Percentiles rank a stretch among this genome's conserved stretches.
Evolutionary conservation across 2,113 vertebrate species (phyloP).

Genomic region (Pipa parva): DNA sequence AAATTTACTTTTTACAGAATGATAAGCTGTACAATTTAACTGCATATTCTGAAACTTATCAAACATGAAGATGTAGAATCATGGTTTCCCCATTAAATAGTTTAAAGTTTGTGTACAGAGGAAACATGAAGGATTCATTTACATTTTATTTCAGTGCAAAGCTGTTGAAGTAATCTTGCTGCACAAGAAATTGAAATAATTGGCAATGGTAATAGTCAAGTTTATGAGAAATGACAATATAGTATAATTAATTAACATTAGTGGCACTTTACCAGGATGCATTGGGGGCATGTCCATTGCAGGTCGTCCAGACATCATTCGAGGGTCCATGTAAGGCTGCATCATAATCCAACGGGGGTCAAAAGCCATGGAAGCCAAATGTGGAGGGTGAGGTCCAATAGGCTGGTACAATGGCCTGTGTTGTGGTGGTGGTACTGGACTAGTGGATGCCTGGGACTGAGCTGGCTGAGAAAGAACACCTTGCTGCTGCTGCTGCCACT

Average conservation of each 20-base stretch:
- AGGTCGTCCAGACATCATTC: slow-evolving; percentile 91
- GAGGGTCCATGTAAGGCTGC: slow-evolving; percentile 97
- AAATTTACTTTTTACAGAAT: too few relatives aligned
- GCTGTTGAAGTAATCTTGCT: too few relatives aligned
- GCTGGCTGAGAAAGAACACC: slow-evolving; percentile 72
- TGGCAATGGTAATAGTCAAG: neutral
- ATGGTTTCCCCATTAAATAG: neutral
- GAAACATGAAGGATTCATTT: too few relatives aligned
- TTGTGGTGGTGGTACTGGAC: slow-evolving; percentile 76
- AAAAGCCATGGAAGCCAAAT: slow-evolving; percentile 93
- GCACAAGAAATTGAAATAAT: too few relatives aligned
- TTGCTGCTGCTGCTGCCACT: slow-evolving; percentile 80
- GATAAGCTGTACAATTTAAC: too few relatives aligned
- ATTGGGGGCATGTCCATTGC: slow-evolving; percentile 86
- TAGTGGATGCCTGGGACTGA: slow-evolving; percentile 77
- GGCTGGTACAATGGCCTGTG: slow-evolving; percentile 91
- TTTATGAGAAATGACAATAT: neutral
- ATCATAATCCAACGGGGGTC: slow-evolving; percentile 98
- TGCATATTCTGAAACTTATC: neutral
- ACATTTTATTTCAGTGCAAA: too few relatives aligned
- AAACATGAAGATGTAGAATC: neutral
- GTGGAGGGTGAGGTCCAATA: slow-evolving; percentile 88
- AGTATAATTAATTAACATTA: slow-evolving; percentile 19
- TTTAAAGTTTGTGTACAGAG: too few relatives aligned
- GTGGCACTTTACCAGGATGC: slow-evolving; percentile 70